Evolutionary conservation across 2,888 invertebrate species (phyloP), one percentile per base, ranked within the genome.

Genomic region (Ariolimax columbianus): DNA sequence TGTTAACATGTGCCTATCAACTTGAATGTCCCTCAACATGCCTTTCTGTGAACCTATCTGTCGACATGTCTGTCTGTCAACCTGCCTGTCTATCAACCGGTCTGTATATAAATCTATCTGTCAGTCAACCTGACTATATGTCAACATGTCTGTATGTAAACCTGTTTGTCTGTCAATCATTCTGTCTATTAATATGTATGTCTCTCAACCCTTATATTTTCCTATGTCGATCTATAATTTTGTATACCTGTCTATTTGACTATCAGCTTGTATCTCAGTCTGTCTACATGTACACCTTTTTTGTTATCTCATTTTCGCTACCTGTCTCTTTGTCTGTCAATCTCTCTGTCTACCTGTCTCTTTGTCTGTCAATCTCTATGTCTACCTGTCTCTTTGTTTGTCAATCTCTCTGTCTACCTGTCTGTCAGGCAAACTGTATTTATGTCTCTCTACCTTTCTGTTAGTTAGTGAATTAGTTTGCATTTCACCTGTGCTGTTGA

Each of bases 181-280:
- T 70, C 70, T 70, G 33, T 70, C 38, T 38, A 33, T 33, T 33
- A 14, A 70, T 14, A 23, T 70, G 33, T 17, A 9, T 70, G 33
- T 38, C 70, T 70, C 4, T 33, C 38, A 17, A 70, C 6, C 47
- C 17, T 17, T 70, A 19, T 38, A 17, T 26, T 9, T 43, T n/a
- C 4, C 11, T 75, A 9, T 40, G 40, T 38, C 43, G 6, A 38
- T 40, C 75, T 75, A 75, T 75, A 7, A 17, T 17, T 43, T n/a
- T 43, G 40, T 75, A 40, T 75, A 75, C 40, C 75, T 75, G 26
- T 75, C 75, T 75, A 43, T 77, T 36, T 77, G 19, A 55, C 59
- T 59, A 30, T 59, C 77, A 55, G 40, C 23, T n/a, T 75, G n/a
- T 75, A 40, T 75, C 14, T 75, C 43, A 40, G 26, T 75, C 43